These are phyloP conservation scores for Sylvicapra grimmia DNA, from an alignment of 2,113 vertebrate genomes.

Conservation along the genomic window DNA sequence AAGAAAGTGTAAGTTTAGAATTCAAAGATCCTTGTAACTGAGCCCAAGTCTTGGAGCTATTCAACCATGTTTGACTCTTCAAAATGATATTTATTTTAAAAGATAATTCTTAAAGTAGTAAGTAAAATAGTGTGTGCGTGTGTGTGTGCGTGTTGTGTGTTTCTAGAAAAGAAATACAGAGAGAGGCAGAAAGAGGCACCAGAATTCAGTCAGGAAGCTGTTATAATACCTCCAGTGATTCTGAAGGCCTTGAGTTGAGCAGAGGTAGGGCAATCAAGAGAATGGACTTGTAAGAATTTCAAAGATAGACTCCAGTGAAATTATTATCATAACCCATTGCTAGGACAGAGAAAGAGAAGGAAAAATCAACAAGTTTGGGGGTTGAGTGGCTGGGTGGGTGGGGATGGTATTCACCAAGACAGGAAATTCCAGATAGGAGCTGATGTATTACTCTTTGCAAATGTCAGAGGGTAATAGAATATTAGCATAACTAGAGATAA, in stretches of 20 bases:
- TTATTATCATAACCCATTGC: neutral
- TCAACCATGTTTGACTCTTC: neutral
- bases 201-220: neutral
- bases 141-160: neutral
- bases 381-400: neutral
- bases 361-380: neutral
- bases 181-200: neutral
- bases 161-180: neutral
- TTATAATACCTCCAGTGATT: neutral
- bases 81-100: neutral
- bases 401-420: neutral
- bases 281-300: neutral
- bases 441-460: neutral
- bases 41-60: neutral
- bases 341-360: neutral
- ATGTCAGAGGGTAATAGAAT: neutral
- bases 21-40: neutral
- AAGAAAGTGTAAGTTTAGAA: neutral
- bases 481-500: neutral
- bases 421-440: neutral
- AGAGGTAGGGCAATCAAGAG: neutral
- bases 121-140: neutral
- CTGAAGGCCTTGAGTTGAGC: neutral
- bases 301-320: neutral
- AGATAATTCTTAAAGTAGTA: neutral